Evolutionary conservation across 1,140 invertebrate genomes (phyloP).

Genomic region (Drosophila virilis): DNA sequence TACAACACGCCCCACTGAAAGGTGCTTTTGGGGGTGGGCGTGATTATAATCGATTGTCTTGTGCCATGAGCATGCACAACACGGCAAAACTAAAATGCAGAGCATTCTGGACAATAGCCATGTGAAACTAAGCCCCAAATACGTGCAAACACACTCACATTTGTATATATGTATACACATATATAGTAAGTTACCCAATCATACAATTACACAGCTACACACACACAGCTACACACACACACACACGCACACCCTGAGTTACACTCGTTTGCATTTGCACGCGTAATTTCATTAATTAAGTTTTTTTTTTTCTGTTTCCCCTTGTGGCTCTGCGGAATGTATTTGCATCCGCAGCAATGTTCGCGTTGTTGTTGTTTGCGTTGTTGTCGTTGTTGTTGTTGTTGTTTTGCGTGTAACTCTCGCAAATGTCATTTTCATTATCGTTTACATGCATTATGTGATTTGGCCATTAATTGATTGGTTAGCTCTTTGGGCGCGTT

Average conservation of each 20-base stretch:
- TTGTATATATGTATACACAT: background rate
- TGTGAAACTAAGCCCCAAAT: constrained; percentile 18
- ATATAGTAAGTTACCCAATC: background rate
- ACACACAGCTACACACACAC: background rate
- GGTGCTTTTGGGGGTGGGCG: constrained; percentile 36
- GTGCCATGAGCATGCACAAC: constrained; percentile 14
- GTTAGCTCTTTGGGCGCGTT: constrained; percentile 34
- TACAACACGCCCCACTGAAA: constrained; percentile 18
- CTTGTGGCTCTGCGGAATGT: constrained; percentile 27
- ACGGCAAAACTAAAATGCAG: constrained; percentile 4
- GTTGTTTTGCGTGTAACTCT: constrained; percentile 43
- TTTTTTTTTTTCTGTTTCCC: constrained; percentile 18
- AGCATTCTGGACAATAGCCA: constrained; percentile 15
- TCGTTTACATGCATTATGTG: constrained; percentile 78
- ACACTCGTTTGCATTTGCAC: constrained; percentile 33
- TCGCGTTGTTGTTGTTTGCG: constrained; percentile 7
- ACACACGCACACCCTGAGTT: background rate
- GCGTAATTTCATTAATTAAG: constrained; percentile 77
- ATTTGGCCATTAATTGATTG: constrained; percentile 77
- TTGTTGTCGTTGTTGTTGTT: constrained; percentile 17
- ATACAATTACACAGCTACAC: background rate
- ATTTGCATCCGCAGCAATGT: constrained; percentile 47
- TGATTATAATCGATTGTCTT: constrained; percentile 68
- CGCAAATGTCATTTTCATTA: constrained; percentile 76
- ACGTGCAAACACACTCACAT: constrained; percentile 14